Evolutionary conservation across 1,140 invertebrate genomes (phyloP).

Genomic region (Trichonephila clavata): DNA sequence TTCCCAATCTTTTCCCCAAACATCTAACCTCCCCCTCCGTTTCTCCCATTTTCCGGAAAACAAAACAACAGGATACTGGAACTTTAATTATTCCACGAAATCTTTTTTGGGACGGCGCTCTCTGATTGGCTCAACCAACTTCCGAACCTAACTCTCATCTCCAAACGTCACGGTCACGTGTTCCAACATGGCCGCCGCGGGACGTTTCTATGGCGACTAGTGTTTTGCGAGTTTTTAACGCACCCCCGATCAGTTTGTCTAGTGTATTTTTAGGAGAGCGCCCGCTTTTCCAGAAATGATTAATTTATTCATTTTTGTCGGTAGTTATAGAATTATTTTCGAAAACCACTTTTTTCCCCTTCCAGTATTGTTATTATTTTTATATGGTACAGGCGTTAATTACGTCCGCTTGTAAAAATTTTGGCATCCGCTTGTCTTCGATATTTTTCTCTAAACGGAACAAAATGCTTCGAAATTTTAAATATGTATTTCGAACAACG

Average conservation of each 20-base stretch:
- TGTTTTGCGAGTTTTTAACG: slow-evolving; percentile 66
- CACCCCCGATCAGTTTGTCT: slow-evolving; percentile 17
- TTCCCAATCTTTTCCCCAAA: slow-evolving; percentile 19
- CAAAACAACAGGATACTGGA: slow-evolving; percentile 76
- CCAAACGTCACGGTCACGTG: slow-evolving; percentile 67
- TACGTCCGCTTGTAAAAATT: slow-evolving; percentile 27
- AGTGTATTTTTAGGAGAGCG: slow-evolving; percentile 37
- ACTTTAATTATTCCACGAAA: slow-evolving; percentile 75
- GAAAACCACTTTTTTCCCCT: slow-evolving; percentile 2
- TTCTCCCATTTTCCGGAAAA: slow-evolving; percentile 70
- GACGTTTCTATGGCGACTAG: slow-evolving; percentile 51
- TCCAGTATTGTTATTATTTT: neutral
- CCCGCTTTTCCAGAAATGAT: slow-evolving; percentile 51
- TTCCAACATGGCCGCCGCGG: slow-evolving; percentile 59
- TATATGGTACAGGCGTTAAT: slow-evolving; percentile 7
- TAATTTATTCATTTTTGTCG: slow-evolving; percentile 60
- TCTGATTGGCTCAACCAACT: slow-evolving; percentile 67
- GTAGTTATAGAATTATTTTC: slow-evolving; percentile 38
- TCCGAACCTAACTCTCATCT: slow-evolving; percentile 67
- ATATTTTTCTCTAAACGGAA: neutral
- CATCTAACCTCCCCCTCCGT: neutral
- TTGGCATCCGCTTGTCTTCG: neutral
- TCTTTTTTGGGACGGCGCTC: slow-evolving; percentile 58
- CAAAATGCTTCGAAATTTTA: neutral
- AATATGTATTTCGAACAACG: neutral